A percentile compares a stretch with the other conserved stretches of the same genome.
phyloP scores from a whole-genome alignment of 2,797 vertebrate genomes.

The Tapirus indicus region DNA sequence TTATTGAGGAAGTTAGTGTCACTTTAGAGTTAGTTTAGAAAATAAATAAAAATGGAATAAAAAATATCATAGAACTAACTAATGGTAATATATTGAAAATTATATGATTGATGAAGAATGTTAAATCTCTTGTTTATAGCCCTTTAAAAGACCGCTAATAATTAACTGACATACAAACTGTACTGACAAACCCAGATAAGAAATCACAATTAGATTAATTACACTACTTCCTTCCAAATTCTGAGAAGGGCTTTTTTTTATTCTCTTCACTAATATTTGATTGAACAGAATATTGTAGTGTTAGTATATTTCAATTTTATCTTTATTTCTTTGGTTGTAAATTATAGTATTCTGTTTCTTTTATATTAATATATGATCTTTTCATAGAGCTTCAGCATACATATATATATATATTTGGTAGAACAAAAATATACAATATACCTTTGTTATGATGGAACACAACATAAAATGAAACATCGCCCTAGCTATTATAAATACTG shows the following conservation, averaged over 20 bases:
- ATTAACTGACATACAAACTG: slow-evolving; percentile 79
- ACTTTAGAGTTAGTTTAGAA: slow-evolving; percentile 76
- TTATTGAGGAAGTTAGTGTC: slow-evolving; percentile 79
- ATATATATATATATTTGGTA: neutral
- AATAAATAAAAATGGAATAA: slow-evolving; percentile 74
- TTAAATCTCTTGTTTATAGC: slow-evolving; percentile 52
- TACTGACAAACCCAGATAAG: slow-evolving; percentile 73
- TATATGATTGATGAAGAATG: slow-evolving; percentile 54
- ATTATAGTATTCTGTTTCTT: neutral
- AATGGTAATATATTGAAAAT: slow-evolving; percentile 51
- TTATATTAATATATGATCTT: neutral
- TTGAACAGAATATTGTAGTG: neutral
- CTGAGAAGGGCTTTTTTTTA: neutral
- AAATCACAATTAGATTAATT: slow-evolving; percentile 74
- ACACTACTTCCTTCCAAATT: slow-evolving; percentile 69
- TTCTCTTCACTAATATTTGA: neutral
- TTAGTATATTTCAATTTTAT: slow-evolving; percentile 68
- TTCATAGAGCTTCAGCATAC: neutral
- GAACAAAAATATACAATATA: neutral
- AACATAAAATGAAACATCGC: neutral
- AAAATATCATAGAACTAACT: slow-evolving; percentile 75
- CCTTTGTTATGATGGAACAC: neutral
- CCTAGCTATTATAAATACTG: neutral
- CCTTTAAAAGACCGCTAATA: slow-evolving; percentile 80
- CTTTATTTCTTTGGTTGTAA: slow-evolving; percentile 76